Percentiles rank a stretch among this genome's conserved stretches.
Evolutionary conservation across 2,113 vertebrate species (phyloP).

Genomic region (Callipepla californica): DNA sequence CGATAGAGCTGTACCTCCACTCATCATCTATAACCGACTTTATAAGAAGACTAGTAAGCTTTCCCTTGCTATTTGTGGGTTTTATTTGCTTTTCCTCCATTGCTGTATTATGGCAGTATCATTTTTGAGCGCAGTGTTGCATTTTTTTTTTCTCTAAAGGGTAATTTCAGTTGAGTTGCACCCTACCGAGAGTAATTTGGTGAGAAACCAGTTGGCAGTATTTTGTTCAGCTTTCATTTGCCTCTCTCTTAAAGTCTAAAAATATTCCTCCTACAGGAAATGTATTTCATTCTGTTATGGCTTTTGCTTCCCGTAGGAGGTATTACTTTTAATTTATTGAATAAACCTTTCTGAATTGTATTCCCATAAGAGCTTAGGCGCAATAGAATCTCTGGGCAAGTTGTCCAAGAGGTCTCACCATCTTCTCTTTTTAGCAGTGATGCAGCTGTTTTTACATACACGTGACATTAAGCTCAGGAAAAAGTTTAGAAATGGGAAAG

Average conservation of each 20-base stretch:
- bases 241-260: constrained; percentile 58
- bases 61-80: constrained; percentile 45
- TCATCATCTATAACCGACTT: not conserved
- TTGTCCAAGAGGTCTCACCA: constrained; percentile 18
- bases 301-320: constrained; percentile 63
- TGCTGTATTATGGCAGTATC: not conserved
- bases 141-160: constrained; percentile 29
- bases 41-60: not conserved
- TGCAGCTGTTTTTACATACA: not conserved
- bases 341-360: constrained; percentile 50
- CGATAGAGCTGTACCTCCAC: not conserved
- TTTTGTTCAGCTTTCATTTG: constrained; percentile 47
- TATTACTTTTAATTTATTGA: constrained; percentile 74
- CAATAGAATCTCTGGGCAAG: constrained; percentile 19
- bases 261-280: constrained; percentile 70
- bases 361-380: constrained; percentile 25
- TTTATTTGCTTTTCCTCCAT: constrained; percentile 31
- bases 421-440: constrained; percentile 46
- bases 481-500: not conserved
- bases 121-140: not conserved
- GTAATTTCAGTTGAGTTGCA: constrained; percentile 57
- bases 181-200: constrained; percentile 16
- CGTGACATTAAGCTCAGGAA: not conserved
- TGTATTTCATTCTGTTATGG: constrained; percentile 69
- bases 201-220: constrained; percentile 42